Base-by-base conservation (phyloP, 2,888 invertebrate species). In the Agrochola lychnidis region DNA sequence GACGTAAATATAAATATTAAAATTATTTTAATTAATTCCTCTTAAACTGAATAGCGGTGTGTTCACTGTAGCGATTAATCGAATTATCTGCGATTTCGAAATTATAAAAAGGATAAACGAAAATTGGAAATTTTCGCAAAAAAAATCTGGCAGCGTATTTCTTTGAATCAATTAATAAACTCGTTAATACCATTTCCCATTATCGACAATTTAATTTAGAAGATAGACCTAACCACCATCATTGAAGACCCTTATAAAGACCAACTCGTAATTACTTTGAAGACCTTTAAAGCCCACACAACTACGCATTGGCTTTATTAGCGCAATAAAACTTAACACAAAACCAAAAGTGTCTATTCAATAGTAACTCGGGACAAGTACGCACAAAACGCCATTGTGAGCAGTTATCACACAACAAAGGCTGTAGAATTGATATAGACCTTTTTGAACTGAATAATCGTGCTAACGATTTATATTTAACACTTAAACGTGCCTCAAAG, bases 331-430 rank as follows among this genome's bases (percentile, higher is more conserved):
- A 82, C 70, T 80, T 81, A 76, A 73, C 68, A 80, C 59, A 84
- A 86, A 83, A 69, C 73, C 63, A 71, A 86, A 81, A 84, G 82
- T 82, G 75, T 77, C 78, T 81, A 82, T 84, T 81, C 81, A 80
- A 74, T 76, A 80, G 77, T 87, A 81, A 80, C 69, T 51, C 51
- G 25, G 64, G 70, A 77, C 68, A 77, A 78, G 53, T 45, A 40
- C 22, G 72, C 78, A 87, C 87, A 87, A 87, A 83, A 78, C 25
- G 71, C 80, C 70, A 81, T 87, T 87, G 86, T 87, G 22, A 48
- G 64, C 71, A 56, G 79, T 81, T 86, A 83, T 79, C 82, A 82
- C 68, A 81, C 62, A 77, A 87, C 84, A 86, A 86, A 76, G 72
- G 79, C 61, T 48, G 67, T 79, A 76, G 53, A 79, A 84, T 82